These are phyloP conservation scores for Leptoteleia sp. DNA, from an alignment of 1,140 invertebrate genomes.

Conservation along the genomic window DNA sequence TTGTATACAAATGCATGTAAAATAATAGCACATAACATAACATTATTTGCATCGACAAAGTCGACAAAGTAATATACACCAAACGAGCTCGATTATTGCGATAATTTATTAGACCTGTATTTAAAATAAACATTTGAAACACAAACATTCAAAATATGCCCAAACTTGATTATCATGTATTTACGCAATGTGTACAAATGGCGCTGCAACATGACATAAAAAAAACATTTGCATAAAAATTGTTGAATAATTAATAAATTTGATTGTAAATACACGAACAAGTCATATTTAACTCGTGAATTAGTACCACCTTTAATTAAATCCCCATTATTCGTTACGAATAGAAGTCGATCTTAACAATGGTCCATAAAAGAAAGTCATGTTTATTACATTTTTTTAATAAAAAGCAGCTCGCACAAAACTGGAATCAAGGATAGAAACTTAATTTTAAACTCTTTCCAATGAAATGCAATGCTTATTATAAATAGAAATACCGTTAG, in stretches of 20 bases:
- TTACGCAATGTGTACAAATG: background rate
- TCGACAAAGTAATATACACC: conserved; percentile 6
- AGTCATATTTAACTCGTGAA: background rate
- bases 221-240: background rate
- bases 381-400: conserved; percentile 11
- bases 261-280: background rate
- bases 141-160: conserved; percentile 15
- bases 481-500: conserved; percentile 15
- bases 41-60: conserved; percentile 8
- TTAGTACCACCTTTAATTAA: background rate
- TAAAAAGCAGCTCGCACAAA: conserved; percentile 14
- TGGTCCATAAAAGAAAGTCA: conserved; percentile 30
- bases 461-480: conserved; percentile 21
- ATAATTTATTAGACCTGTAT: conserved; percentile 1
- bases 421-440: conserved; percentile 7
- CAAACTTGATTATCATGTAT: conserved; percentile 42
- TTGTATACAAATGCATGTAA: conserved; percentile 5
- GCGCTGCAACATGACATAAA: background rate
- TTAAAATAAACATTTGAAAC: conserved; percentile 18
- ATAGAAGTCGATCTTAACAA: conserved; percentile 16
- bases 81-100: conserved; percentile 6
- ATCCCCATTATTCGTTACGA: background rate
- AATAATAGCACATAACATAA: conserved; percentile 2
- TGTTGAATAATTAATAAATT: conserved; percentile 10
- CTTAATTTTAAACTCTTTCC: background rate